phyloP scores from a whole-genome alignment of 2,113 vertebrate species.

The Nothocercus nigrocapillus region DNA sequence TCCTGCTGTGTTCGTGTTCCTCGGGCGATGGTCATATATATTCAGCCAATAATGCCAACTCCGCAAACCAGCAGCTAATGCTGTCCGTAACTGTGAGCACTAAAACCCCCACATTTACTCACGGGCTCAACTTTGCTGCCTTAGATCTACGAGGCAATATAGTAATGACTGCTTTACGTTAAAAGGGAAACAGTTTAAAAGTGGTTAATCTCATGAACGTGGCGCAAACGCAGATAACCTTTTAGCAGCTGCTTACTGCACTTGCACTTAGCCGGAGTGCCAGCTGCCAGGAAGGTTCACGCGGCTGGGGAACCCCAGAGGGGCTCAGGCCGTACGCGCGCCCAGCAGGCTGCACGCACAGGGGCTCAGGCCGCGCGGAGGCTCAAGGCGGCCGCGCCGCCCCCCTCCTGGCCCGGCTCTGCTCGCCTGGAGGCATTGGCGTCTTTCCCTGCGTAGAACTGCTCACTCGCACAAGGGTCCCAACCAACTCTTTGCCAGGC shows the following conservation, averaged over 20 bases:
- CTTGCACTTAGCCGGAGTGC: not conserved
- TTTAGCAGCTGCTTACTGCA: not conserved
- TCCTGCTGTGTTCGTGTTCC: not conserved
- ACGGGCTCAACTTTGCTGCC: not conserved
- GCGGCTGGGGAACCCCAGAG: not conserved
- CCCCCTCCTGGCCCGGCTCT: not conserved
- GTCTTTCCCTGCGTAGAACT: rapidly evolving
- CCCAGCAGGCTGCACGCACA: not conserved
- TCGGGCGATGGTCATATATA: not conserved
- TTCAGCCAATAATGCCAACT: not conserved
- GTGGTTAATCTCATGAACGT: not conserved
- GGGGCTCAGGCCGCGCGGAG: not conserved
- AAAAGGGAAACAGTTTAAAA: not conserved
- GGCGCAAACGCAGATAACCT: not conserved
- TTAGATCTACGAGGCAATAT: not conserved
- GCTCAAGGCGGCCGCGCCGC: not conserved
- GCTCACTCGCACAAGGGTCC: not conserved
- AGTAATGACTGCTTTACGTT: not conserved
- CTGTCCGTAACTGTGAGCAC: not conserved
- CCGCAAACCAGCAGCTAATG: not conserved
- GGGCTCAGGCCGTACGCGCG: not conserved
- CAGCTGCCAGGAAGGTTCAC: not conserved
- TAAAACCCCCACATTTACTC: not conserved
- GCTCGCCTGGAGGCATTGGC: not conserved
- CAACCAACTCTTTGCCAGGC: not conserved